Base-by-base conservation (phyloP, 2,888 invertebrate species). In the Timema podura region DNA sequence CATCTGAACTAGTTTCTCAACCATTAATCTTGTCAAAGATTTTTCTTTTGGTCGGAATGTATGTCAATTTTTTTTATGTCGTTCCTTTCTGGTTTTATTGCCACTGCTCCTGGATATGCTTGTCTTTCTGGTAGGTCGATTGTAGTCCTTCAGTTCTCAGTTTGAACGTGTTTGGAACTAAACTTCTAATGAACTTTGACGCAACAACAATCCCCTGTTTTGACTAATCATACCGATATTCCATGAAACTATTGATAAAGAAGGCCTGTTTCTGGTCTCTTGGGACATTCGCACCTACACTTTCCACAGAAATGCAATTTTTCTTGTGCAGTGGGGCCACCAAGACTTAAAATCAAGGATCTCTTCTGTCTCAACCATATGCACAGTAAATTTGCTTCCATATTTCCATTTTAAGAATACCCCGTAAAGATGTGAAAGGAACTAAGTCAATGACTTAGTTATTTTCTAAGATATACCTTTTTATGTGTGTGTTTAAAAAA, bases 21-120 rank as follows among this genome's bases (percentile, higher is more conserved):
- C 61, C 61, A 61, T 30, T 13, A 61, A 61, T 61, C n/a, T 5
- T 61, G 30, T 61, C 61, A 61, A 61, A 61, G 44, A 44, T 13
- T 61, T 61, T 61, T 11, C 11, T 8, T 61, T 44, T 45, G 0
- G 13, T 10, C 5, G 44, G 61, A 61, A 44, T 61, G 16, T 61
- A 61, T 7, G 44, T 11, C 5, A 1, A 30, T 44, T 61, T 61
- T 61, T 1, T 61, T 16, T 44, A 61, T 61, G 45, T 16, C 13
- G 6, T 30, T 45, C 13, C 45, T 61, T 61, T 61, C 6, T 44
- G 61, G 13, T 61, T 61, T 61, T 30, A 61, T 61, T 8, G 61
- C 10, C 61, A 8, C 44, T 11, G 61, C 44, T 61, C 61, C 44
- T 61, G 61, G 44, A 30, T 30, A 61, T 9, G 30, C 61, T 30